phyloP scores from a whole-genome alignment of 2,797 vertebrate genomes.

The Scolopax rusticola region DNA sequence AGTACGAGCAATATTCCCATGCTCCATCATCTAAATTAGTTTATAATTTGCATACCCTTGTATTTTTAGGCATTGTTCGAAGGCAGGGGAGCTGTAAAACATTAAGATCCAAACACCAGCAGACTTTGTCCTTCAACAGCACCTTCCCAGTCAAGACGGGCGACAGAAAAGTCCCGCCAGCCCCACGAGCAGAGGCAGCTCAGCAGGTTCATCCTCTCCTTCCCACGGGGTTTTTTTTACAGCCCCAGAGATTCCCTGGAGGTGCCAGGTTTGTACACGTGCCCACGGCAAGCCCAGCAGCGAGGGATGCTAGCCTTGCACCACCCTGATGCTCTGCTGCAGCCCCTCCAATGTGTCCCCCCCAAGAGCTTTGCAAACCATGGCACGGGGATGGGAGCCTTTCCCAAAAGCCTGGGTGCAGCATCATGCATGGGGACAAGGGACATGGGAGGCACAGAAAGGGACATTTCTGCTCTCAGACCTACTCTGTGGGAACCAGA shows the following conservation, averaged over 20 bases:
- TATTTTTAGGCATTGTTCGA: slow-evolving; percentile 62
- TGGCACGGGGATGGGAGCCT: accelerated
- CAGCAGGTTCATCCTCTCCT: not conserved
- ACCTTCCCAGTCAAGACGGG: not conserved
- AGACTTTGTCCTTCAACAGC: slow-evolving; percentile 31
- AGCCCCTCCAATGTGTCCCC: not conserved
- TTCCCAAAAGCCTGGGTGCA: not conserved
- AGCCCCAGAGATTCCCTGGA: not conserved
- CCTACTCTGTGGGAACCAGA: not conserved
- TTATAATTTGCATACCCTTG: slow-evolving; percentile 76
- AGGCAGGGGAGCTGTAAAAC: slow-evolving; percentile 58
- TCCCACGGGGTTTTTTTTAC: not conserved
- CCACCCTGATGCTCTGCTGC: not conserved
- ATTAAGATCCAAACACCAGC: slow-evolving; percentile 1
- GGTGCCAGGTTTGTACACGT: not conserved
- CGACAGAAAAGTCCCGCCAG: not conserved
- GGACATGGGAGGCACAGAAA: accelerated
- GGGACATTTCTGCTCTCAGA: not conserved
- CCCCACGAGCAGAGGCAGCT: not conserved
- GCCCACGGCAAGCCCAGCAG: not conserved
- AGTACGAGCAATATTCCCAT: slow-evolving; percentile 63
- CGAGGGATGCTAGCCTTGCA: not conserved
- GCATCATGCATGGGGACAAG: not conserved
- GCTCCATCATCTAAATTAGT: slow-evolving; percentile 74
- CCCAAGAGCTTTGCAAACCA: accelerated